phyloP scores from a whole-genome alignment of 2,113 vertebrate species.

The Aphyosemion australe region DNA sequence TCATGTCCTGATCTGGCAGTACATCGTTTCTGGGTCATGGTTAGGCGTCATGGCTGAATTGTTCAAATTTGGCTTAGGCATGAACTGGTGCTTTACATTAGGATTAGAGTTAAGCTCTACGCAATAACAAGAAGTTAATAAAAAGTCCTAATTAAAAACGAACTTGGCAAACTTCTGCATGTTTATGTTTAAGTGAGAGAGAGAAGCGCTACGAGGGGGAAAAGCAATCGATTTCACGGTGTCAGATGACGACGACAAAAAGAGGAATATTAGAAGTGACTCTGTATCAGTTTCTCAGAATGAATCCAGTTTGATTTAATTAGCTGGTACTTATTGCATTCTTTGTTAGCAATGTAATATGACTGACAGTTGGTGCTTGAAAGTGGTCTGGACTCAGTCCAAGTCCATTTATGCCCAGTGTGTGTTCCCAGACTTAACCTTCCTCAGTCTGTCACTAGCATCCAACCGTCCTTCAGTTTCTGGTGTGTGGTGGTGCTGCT shows the following conservation, averaged over 20 bases:
- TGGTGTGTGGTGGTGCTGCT: constrained; percentile 34
- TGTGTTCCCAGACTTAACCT: constrained; percentile 34
- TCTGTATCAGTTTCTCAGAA: constrained; percentile 55
- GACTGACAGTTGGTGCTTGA: constrained; percentile 65
- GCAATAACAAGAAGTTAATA: too few relatives aligned
- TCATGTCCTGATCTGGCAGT: neutral
- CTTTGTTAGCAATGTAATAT: constrained; percentile 67
- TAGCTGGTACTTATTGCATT: constrained; percentile 74
- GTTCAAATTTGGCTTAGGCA: neutral
- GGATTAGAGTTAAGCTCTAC: neutral
- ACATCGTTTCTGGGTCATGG: neutral
- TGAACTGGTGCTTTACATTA: neutral
- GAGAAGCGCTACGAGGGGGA: constrained; percentile 23
- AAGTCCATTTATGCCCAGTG: constrained; percentile 46
- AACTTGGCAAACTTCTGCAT: constrained; percentile 8
- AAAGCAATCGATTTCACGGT: constrained; percentile 38
- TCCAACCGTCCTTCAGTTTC: constrained; percentile 14
- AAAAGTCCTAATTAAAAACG: neutral
- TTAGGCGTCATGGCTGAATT: neutral
- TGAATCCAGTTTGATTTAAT: constrained; percentile 72
- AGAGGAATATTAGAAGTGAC: constrained; percentile 60
- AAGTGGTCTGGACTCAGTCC: constrained; percentile 49
- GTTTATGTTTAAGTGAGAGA: neutral
- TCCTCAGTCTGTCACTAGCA: constrained; percentile 25
- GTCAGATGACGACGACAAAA: constrained; percentile 46